phyloP scores from a whole-genome alignment of 2,797 vertebrate genomes.

The Trachurus trachurus region DNA sequence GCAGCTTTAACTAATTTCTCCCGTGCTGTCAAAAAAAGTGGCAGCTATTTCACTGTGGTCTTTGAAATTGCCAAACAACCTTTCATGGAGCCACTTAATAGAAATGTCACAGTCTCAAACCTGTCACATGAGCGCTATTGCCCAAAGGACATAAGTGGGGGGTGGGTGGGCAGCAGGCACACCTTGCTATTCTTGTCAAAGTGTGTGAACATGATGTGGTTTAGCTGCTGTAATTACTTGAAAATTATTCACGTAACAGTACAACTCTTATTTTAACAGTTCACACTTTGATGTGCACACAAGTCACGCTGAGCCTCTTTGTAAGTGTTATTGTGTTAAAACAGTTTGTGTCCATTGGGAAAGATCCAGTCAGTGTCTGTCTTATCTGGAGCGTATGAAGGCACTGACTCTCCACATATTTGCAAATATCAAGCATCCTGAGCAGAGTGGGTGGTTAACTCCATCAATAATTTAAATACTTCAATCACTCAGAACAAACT shows the following conservation, averaged over 20 bases:
- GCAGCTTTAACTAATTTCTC: conserved; percentile 45
- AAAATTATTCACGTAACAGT: conserved; percentile 26
- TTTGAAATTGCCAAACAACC: conserved; percentile 71
- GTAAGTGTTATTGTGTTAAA: conserved; percentile 14
- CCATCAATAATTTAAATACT: conserved; percentile 41
- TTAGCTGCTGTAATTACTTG: conserved; percentile 39
- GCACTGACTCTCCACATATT: conserved; percentile 14
- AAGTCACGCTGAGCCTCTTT: conserved; percentile 12
- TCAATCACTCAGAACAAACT: conserved; percentile 31
- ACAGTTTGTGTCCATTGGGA: conserved; percentile 10
- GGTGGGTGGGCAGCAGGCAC: conserved; percentile 14
- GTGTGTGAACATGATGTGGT: conserved; percentile 50
- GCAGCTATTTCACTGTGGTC: conserved; percentile 60
- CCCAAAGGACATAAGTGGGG: conserved; percentile 39
- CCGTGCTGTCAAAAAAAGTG: conserved; percentile 58
- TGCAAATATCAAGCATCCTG: conserved; percentile 33
- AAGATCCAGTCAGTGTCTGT: conserved; percentile 4
- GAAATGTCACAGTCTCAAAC: conserved; percentile 75
- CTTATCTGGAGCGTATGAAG: conserved; percentile 25
- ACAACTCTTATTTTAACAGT: conserved; percentile 23
- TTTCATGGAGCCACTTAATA: conserved; percentile 71
- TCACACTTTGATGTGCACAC: conserved; percentile 30
- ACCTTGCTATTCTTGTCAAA: conserved; percentile 56
- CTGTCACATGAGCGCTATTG: conserved; percentile 54
- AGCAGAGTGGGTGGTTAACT: neutral